phyloP scores from a whole-genome alignment of 2,113 vertebrate genomes.

The Rhinichthys klamathensis region DNA sequence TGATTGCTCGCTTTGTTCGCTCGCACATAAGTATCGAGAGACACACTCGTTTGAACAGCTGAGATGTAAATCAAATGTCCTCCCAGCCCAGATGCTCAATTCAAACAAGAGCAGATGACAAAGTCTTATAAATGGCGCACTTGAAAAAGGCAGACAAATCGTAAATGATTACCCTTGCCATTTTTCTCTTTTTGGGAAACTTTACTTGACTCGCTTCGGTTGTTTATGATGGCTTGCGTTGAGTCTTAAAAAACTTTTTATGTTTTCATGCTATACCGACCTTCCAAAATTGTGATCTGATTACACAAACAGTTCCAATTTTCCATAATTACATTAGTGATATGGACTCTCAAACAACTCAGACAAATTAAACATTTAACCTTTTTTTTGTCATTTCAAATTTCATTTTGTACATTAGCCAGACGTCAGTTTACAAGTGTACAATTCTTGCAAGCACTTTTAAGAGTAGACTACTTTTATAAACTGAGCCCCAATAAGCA shows the following conservation, averaged over 20 bases:
- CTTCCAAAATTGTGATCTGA: too few species aligned
- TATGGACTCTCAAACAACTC: too few species aligned
- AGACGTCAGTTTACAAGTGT: background rate
- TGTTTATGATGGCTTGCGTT: background rate
- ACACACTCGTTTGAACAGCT: constrained; percentile 29
- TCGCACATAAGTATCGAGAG: background rate
- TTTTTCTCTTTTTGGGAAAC: background rate
- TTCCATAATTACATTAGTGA: too few species aligned
- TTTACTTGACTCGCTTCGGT: background rate
- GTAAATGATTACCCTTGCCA: background rate
- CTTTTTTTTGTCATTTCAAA: background rate
- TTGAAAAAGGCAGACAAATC: background rate
- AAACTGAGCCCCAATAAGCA: background rate
- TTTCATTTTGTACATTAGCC: background rate
- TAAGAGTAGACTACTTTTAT: background rate
- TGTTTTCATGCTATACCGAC: background rate
- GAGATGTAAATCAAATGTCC: constrained; percentile 38
- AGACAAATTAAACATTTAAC: background rate
- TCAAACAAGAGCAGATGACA: constrained; percentile 43
- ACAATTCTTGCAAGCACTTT: background rate
- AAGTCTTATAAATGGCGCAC: background rate
- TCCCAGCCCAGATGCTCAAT: constrained; percentile 34
- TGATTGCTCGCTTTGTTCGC: constrained; percentile 39
- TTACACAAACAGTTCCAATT: too few species aligned
- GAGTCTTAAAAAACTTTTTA: background rate